Evolutionary conservation across 2,888 invertebrate species (phyloP).

Genomic region (Cheilosia variabilis): DNA sequence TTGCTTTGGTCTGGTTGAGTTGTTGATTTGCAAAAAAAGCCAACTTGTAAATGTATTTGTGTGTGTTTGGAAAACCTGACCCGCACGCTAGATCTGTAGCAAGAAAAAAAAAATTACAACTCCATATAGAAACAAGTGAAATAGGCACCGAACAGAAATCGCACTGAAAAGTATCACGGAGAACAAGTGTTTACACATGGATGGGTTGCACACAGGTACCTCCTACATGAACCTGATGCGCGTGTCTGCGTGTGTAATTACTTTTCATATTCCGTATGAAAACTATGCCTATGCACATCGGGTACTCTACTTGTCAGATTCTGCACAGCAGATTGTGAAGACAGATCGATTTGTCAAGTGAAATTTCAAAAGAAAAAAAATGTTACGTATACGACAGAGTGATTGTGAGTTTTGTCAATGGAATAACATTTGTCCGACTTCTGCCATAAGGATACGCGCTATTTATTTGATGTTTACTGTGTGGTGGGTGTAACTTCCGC

Average conservation of each 20-base stretch:
- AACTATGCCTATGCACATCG: conserved; percentile 36
- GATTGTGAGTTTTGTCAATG: neutral
- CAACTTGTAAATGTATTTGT: neutral
- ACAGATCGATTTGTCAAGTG: conserved; percentile 29
- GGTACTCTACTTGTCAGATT: conserved; percentile 68
- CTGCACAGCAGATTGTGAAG: conserved; percentile 24
- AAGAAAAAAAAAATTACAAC: neutral
- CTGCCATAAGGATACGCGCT: too few relatives aligned
- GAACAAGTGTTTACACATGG: conserved; percentile 65
- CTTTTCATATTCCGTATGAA: conserved; percentile 44
- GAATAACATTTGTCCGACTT: too few relatives aligned
- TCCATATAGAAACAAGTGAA: conserved; percentile 1
- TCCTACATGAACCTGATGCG: neutral
- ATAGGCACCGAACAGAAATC: conserved; percentile 34
- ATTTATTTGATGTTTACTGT: too few relatives aligned
- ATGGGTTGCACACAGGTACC: conserved; percentile 40
- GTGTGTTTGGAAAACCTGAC: conserved; percentile 47
- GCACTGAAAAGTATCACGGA: conserved; percentile 48
- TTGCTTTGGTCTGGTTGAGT: conserved; percentile 48
- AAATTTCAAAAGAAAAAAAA: neutral
- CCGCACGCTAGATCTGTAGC: conserved; percentile 25
- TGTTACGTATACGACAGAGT: conserved; percentile 65
- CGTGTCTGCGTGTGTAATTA: conserved; percentile 18
- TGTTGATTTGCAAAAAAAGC: conserved; percentile 40
- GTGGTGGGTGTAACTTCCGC: too few relatives aligned